Base-by-base conservation (phyloP, 1,140 invertebrate species). In the Tetragnatha versicolor region DNA sequence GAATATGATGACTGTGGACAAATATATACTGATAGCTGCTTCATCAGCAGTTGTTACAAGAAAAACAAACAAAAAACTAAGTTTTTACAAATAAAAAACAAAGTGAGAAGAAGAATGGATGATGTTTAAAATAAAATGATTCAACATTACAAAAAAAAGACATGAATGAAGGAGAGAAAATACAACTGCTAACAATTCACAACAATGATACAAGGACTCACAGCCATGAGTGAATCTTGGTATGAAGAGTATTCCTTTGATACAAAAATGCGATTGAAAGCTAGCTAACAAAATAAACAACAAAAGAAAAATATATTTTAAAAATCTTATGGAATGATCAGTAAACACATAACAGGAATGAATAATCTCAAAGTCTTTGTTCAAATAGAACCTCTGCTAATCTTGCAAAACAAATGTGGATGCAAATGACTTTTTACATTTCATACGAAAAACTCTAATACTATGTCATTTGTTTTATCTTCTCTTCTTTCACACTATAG, bases 291-390 rank as follows among this genome's bases (percentile, higher is more conserved):
- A 70, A 68, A 53, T 33, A 22, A 70, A 70, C 45, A 69, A 69
- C 66, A 70, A 70, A 70, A 68, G 22, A 42, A 42, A 42, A 42
- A 42, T 33, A 65, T 65, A 65, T 39, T 65, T 42, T 31, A 63
- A 63, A 66, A 45, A 66, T 25, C 45, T 45, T 70, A 53, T 70
- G 66, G 66, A 70, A 70, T 70, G 66, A 70, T 70, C 29, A 35
- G 12, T 33, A 70, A 70, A 70, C 66, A 70, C 49, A 70, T 55
- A 70, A 70, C 66, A 70, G 66, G 66, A 70, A 70, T 70, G 66
- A 70, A 31, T 70, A 70, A 70, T 70, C 66, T 70, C 66, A 53
- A 70, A 29, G 45, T 49, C 31, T 53, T 51, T 70, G 47, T 55
- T 53, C 49, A 69, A 51, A 70, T 68, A 31, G 66, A 70, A 70